These are phyloP conservation scores for Romanogobio albipinnatus DNA, from an alignment of 2,113 vertebrate genomes.

Conservation along the genomic window DNA sequence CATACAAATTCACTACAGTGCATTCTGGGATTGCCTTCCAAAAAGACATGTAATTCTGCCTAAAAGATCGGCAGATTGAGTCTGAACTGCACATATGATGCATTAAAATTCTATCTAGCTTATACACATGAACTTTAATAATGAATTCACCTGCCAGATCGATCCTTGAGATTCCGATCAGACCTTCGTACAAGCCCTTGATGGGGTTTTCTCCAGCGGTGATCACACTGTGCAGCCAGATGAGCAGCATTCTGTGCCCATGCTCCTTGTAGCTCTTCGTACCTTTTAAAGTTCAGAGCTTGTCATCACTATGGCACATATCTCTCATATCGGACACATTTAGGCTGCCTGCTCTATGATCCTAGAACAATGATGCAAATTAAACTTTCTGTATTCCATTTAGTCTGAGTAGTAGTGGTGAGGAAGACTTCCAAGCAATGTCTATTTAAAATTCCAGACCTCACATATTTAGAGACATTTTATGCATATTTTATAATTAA, in stretches of 20 bases:
- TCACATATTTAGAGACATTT: background rate
- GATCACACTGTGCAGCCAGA: conserved; percentile 85
- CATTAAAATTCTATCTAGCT: background rate
- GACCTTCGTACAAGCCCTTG: conserved; percentile 86
- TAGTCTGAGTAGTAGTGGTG: background rate
- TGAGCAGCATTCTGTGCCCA: conserved; percentile 87
- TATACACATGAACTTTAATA: background rate
- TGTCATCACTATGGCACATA: background rate
- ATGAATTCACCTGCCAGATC: conserved; percentile 84
- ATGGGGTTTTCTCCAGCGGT: conserved; percentile 82
- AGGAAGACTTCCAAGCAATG: background rate
- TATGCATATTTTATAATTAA: background rate
- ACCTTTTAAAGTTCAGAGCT: conserved; percentile 68
- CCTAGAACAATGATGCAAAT: background rate
- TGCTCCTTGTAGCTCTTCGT: conserved; percentile 89
- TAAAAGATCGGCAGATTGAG: background rate
- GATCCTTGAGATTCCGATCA: conserved; percentile 80
- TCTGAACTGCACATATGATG: background rate
- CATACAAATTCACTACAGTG: too few species aligned
- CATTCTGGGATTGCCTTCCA: background rate
- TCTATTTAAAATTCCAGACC: background rate
- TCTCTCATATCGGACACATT: background rate
- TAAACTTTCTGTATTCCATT: background rate
- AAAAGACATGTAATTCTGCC: background rate
- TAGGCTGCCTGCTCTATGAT: background rate